phyloP scores from a whole-genome alignment of 2,113 vertebrate genomes.

The Chamaetylas fuelleborni region DNA sequence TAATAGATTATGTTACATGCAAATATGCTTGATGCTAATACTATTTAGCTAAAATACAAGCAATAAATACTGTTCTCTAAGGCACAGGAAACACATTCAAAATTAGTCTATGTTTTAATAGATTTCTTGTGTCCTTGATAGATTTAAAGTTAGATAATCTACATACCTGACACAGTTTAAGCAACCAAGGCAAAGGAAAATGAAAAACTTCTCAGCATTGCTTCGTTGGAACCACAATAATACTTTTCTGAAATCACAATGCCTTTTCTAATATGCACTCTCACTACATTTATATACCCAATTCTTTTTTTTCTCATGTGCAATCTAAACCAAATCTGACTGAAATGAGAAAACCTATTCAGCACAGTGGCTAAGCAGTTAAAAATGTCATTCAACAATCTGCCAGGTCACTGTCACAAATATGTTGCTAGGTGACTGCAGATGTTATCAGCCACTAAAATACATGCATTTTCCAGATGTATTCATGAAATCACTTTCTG shows the following conservation, averaged over 20 bases:
- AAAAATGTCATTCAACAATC: constrained; percentile 22
- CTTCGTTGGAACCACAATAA: background rate
- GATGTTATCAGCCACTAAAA: constrained; percentile 50
- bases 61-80: background rate
- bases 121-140: background rate
- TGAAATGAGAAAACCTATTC: background rate
- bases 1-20: background rate
- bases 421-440: constrained; percentile 56
- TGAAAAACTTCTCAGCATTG: background rate
- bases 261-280: background rate
- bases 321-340: background rate
- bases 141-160: background rate
- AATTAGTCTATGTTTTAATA: background rate
- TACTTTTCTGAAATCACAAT: background rate
- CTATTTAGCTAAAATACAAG: background rate
- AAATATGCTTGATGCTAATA: background rate
- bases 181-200: background rate
- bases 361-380: background rate
- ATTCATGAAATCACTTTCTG: constrained; percentile 22
- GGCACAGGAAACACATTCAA: background rate
- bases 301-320: background rate
- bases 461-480: constrained; percentile 36
- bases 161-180: background rate
- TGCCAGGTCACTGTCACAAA: constrained; percentile 40
- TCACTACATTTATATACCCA: background rate